A percentile compares a stretch with the other conserved stretches of the same genome.
Conservation (phyloP, 2,797 vertebrate genomes). For the Darevskia mixta region DNA sequence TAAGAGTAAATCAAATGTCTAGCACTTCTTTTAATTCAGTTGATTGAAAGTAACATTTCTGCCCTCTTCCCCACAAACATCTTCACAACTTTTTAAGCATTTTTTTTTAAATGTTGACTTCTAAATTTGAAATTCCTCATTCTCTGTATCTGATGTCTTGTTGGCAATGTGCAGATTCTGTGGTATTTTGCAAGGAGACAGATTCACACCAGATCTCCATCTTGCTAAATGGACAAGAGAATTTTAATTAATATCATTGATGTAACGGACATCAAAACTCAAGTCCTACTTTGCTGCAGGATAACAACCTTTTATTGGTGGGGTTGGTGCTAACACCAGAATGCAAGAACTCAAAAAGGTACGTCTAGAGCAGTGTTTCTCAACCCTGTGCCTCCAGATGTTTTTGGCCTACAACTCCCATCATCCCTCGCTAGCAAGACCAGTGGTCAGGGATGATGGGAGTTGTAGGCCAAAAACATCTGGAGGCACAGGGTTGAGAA, state of each 20-base stretch:
- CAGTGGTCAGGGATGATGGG: too few species aligned
- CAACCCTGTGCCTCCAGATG: too few species aligned
- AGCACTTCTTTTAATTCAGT: slow-evolving; percentile 19
- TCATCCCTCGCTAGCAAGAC: too few species aligned
- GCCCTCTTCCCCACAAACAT: background rate
- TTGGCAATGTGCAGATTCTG: slow-evolving; percentile 16
- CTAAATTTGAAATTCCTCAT: background rate
- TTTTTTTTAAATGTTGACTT: background rate
- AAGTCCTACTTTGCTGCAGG: background rate
- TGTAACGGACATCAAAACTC: background rate
- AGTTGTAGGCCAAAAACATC: too few species aligned
- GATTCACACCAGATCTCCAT: background rate
- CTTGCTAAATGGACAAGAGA: background rate
- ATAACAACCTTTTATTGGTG: background rate
- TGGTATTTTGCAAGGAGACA: slow-evolving; percentile 4
- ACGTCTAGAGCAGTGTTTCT: background rate
- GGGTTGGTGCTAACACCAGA: background rate
- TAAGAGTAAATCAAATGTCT: slow-evolving; percentile 32
- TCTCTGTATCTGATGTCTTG: slow-evolving; percentile 1
- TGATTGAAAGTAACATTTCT: slow-evolving; percentile 4
- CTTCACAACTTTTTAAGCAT: background rate
- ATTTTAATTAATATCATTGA: background rate
- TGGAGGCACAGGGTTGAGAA: too few species aligned
- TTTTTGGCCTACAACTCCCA: too few species aligned
- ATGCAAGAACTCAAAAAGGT: slow-evolving; percentile 20